A percentile compares a stretch with the other conserved stretches of the same genome.
These are phyloP conservation scores for Nephrotoma appendiculata DNA, from an alignment of 2,888 invertebrate genomes.

Conservation along the genomic window DNA sequence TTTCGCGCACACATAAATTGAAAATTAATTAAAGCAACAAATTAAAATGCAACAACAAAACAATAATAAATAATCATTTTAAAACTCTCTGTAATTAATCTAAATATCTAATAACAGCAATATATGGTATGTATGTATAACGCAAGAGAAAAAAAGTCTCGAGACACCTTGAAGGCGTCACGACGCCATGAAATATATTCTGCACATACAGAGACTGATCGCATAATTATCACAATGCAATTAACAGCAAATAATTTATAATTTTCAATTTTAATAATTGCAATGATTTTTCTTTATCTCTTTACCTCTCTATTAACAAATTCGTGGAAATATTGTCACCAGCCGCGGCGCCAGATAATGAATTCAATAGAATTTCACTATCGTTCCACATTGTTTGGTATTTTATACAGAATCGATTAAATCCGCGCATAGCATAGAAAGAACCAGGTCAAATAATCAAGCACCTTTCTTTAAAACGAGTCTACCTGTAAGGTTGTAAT, in stretches of 20 bases:
- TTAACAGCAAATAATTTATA: neutral
- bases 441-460: neutral
- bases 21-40: neutral
- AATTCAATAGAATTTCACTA: neutral
- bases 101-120: neutral
- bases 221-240: neutral
- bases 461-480: neutral
- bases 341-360: neutral
- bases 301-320: neutral
- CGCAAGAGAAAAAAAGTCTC: neutral
- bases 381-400: neutral
- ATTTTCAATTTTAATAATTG: constrained; percentile 9
- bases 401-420: neutral
- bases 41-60: neutral
- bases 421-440: neutral
- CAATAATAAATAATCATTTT: neutral
- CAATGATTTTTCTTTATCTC: constrained; percentile 22
- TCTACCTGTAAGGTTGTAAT: neutral
- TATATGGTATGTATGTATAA: neutral
- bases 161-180: neutral
- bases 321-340: neutral
- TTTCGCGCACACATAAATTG: neutral
- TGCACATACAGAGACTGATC: neutral
- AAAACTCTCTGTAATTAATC: neutral
- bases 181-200: neutral